Base-by-base conservation (phyloP, 2,113 vertebrate genomes). In the Chloroceryle aenea region DNA sequence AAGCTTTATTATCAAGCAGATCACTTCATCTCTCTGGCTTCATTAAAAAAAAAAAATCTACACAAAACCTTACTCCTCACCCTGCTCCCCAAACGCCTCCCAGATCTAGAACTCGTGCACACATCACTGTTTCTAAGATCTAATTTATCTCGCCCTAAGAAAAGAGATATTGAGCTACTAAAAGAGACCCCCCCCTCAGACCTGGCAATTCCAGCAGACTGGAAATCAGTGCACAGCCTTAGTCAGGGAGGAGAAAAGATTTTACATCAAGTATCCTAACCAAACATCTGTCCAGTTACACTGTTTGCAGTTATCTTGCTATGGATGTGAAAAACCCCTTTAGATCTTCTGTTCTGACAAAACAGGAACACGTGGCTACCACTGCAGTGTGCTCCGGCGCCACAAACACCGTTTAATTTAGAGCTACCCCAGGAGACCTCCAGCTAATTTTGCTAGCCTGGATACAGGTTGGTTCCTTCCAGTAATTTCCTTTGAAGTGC, bases 1-100 rank as follows among this genome's bases (percentile, higher is more conserved):
- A 97, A 98, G 97, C 97, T 98, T 98, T 98, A 98, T 98, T 98
- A 98, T 97, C 97, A 98, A 97, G 98, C 96, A 98, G 97, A 98
- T 98, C 97, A 96, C 96, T 98, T 97, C 96, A 96, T 98, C 97
- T 97, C 97, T 96, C 95, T 78, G 90, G 95, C 80, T 98, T 98
- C 98, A 97, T 97, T 97, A 96, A 75, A 91, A 62, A 52, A 34
- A 95, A n/a, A 26, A 10, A 26, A 4, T 13, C 0, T 3, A 29
- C 47, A 80, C 64, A 87, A 78, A 93, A 77, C 17, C 61, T 83
- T 9, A 47, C 22, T 62, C 36, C 48, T 86, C 64, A 61, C 7
- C 15, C 59, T 25, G 36, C 21, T 12, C 23, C 47, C 76, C 67
- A 97, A 96, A 95, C 4, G 52, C 95, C 97, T 97, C 95, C 90